These are phyloP conservation scores for Stegana nigrithorax DNA, from an alignment of 2,888 invertebrate genomes.

Conservation along the genomic window DNA sequence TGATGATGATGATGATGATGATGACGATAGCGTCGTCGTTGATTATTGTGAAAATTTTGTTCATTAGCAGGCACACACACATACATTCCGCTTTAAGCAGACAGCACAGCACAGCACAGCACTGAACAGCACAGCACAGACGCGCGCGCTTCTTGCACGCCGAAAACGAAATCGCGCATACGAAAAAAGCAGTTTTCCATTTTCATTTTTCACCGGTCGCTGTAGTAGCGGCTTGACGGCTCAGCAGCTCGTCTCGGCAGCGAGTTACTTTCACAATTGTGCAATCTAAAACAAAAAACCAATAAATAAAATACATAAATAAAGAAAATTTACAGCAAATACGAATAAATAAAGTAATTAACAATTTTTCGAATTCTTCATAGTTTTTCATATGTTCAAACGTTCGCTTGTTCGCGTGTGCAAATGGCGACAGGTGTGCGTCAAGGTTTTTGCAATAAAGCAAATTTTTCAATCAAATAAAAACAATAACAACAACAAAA, in stretches of 20 bases:
- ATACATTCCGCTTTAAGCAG: no score
- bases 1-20: conserved; percentile 4
- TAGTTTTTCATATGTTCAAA: neutral
- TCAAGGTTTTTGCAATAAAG: no score
- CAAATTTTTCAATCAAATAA: no score
- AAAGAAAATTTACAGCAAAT: neutral
- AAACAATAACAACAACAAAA: neutral
- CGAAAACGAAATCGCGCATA: no score
- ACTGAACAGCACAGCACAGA: conserved; percentile 37
- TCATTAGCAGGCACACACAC: conserved; percentile 16
- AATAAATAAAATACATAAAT: neutral
- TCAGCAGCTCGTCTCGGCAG: conserved; percentile 64
- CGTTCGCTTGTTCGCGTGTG: no score
- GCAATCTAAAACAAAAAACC: neutral
- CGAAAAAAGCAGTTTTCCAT: conserved; percentile 48
- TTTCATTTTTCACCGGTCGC: conserved; percentile 62
- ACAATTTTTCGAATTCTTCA: neutral
- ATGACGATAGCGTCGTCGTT: conserved; percentile 13
- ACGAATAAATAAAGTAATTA: neutral
- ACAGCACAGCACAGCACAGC: neutral
- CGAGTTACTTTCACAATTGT: conserved; percentile 19
- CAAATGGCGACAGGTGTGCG: no score
- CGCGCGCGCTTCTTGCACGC: no score
- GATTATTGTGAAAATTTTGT: conserved; percentile 20
- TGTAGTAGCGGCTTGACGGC: conserved; percentile 65